Conservation (phyloP, 2,888 invertebrate species). For the Cerceris rybyensis region DNA sequence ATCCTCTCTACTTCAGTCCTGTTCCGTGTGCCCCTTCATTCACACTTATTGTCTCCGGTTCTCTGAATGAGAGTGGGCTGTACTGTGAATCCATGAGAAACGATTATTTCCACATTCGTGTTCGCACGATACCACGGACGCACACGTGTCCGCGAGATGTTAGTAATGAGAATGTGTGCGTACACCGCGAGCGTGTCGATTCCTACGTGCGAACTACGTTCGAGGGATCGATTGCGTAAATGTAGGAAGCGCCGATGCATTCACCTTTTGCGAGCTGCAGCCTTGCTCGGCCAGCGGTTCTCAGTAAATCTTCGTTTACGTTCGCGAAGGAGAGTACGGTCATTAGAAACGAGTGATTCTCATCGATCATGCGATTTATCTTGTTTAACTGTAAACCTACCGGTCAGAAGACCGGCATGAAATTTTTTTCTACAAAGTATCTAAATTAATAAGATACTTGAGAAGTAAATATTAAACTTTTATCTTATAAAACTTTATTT, state of each 20-base stretch:
- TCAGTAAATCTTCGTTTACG: conserved; percentile 44
- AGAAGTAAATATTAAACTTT: too few relatives aligned
- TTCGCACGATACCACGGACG: conserved; percentile 52
- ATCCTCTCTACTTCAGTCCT: conserved; percentile 11
- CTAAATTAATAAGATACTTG: too few relatives aligned
- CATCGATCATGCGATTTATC: too few relatives aligned
- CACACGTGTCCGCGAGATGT: conserved; percentile 8
- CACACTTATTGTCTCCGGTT: conserved; percentile 57
- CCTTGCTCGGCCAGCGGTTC: conserved; percentile 74
- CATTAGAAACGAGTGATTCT: not conserved
- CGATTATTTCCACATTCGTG: conserved; percentile 63
- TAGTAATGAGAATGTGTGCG: conserved; percentile 32
- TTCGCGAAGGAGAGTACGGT: not conserved
- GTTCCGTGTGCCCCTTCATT: conserved; percentile 55
- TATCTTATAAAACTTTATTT: too few relatives aligned
- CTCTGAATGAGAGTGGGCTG: conserved; percentile 66
- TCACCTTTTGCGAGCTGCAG: conserved; percentile 76
- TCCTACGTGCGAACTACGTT: conserved; percentile 67
- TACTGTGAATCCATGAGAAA: conserved; percentile 61
- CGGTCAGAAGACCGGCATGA: too few relatives aligned
- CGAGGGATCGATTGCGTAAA: conserved; percentile 76
- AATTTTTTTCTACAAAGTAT: too few relatives aligned
- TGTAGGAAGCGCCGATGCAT: conserved; percentile 80
- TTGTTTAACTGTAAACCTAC: too few relatives aligned
- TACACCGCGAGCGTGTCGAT: conserved; percentile 49